Conservation (phyloP, 2,888 invertebrate genomes). For the Timema cristinae region DNA sequence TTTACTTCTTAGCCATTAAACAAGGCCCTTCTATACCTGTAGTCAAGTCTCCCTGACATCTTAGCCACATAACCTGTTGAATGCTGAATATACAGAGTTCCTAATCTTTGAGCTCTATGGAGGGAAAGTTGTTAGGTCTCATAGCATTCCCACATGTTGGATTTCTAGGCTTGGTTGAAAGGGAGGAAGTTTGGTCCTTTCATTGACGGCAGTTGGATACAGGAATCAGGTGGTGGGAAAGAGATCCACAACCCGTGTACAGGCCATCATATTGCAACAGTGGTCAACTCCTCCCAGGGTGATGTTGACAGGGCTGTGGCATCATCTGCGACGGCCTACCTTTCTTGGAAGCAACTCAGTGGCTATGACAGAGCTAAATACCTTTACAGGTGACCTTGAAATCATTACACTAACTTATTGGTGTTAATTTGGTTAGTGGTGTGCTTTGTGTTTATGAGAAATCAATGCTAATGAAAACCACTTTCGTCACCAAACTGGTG, state of each 20-base stretch:
- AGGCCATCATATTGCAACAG: constrained; percentile 29
- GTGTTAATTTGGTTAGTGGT: no score
- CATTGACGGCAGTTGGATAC: constrained; percentile 27
- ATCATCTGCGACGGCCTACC: constrained; percentile 30
- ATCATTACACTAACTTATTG: constrained; percentile 1
- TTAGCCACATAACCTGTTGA: no score
- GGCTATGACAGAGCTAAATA: constrained; percentile 37
- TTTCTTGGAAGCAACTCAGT: constrained; percentile 31
- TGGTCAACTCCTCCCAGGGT: constrained; percentile 32
- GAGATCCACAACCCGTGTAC: constrained; percentile 26
- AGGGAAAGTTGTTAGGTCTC: not conserved
- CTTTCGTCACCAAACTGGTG: not conserved
- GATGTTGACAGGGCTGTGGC: constrained; percentile 37
- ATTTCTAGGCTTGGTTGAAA: constrained; percentile 40
- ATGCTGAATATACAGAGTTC: no score
- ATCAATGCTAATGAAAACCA: no score
- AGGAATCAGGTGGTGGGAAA: constrained; percentile 1
- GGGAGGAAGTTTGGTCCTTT: constrained; percentile 34
- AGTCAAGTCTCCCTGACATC: no score
- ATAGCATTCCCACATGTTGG: not conserved
- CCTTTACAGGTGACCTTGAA: constrained; percentile 37
- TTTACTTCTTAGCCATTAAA: no score
- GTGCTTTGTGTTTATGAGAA: no score
- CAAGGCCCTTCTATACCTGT: no score
- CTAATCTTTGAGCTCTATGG: no score